These are phyloP conservation scores for Suillia variegata DNA, from an alignment of 2,888 invertebrate species.

Conservation along the genomic window DNA sequence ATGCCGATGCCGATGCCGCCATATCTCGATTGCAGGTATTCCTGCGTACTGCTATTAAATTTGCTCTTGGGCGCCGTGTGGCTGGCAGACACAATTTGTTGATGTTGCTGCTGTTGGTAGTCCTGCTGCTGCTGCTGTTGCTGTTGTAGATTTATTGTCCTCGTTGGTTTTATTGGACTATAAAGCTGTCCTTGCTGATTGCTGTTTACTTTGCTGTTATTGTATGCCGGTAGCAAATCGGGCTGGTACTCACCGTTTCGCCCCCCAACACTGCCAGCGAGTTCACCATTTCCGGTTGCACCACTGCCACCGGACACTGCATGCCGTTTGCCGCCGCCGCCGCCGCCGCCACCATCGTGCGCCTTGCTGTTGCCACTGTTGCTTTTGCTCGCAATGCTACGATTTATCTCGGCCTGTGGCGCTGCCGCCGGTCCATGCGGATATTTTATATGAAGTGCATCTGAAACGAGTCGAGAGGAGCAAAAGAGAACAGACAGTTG, in stretches of 20 bases:
- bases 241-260: conserved; percentile 43
- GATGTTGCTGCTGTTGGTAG: conserved; percentile 32
- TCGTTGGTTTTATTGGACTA: conserved; percentile 30
- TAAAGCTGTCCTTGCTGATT: conserved; percentile 30
- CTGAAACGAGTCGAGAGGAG: conserved; percentile 19
- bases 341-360: not conserved
- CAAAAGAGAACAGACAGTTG: not conserved
- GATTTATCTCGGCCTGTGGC: not conserved
- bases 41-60: conserved; percentile 41
- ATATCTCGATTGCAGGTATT: conserved; percentile 40
- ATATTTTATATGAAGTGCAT: conserved; percentile 32
- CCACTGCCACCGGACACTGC: conserved; percentile 23
- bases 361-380: conserved; percentile 14
- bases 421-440: conserved; percentile 27
- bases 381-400: conserved; percentile 8
- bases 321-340: conserved; percentile 11
- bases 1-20: conserved; percentile 20
- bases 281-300: not conserved
- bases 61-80: conserved; percentile 33
- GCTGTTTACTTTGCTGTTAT: conserved; percentile 27
- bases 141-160: conserved; percentile 37
- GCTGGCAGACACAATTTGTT: conserved; percentile 20
- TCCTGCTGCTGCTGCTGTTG: conserved; percentile 33
- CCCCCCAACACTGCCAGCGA: conserved; percentile 17
- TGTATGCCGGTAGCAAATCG: conserved; percentile 42